Base-by-base conservation (phyloP, 2,797 vertebrate species). In the Amphiprion clarkii region DNA sequence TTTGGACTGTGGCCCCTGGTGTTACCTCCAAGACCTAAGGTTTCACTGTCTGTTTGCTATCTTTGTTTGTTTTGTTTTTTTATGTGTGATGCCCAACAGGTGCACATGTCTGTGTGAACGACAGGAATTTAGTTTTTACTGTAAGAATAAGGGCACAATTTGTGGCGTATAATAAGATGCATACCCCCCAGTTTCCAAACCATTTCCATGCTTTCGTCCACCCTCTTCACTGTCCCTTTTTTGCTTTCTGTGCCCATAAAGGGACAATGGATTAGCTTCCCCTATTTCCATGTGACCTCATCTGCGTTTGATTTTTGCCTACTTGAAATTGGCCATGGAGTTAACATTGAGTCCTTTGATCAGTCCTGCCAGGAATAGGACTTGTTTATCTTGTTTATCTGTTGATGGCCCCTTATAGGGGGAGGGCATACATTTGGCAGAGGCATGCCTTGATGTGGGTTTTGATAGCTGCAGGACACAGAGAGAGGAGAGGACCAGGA, bases 361-460 rank as follows among this genome's bases (percentile, higher is more conserved):
- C 94, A 91, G 86, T 71, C 76, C 72, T 90, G 90, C 91, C 91
- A 94, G 91, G 89, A 94, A 94, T 93, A 89, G 91, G 89, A 89
- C 92, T 93, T 93, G 93, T 94, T 94, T 94, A 94, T 95, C 92
- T 94, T 92, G 92, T 94, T 94, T 94, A 94, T 95, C 94, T 93
- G 92, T 93, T 93, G 93, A 94, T 91, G 90, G 92, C 85, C 91
- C 87, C 91, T 86, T 93, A 89, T 93, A 87, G 88, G 87, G 88
- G 89, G 87, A 87, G 89, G 91, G 87, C 86, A 84, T 82, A 80
- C 87, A 89, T 89, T 90, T 89, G 74, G 88, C 79, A 86, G 81
- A 78, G 84, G 56, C 81, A 89, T 89, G 92, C 93, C 93, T 93
- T 94, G 94, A 94, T 93, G 92, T 91, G 86, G 88, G 83, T 76